phyloP scores from a whole-genome alignment of 2,797 vertebrate species.

The Acanthiza pusilla region DNA sequence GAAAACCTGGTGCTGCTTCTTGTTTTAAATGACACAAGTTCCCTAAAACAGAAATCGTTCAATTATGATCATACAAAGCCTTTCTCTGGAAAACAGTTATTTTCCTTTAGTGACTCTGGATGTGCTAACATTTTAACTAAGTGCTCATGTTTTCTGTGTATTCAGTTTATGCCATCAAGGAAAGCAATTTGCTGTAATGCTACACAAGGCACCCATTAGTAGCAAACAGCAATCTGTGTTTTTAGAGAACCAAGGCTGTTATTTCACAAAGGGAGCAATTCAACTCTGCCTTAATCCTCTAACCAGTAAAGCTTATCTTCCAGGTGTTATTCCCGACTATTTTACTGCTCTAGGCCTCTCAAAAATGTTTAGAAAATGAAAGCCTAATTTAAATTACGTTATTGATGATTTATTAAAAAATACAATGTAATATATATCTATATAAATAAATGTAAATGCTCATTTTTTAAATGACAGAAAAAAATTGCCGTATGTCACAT shows the following conservation, averaged over 20 bases:
- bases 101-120: conserved; percentile 34
- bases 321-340: conserved; percentile 9
- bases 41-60: background rate
- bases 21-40: background rate
- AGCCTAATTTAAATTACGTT: background rate
- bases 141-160: background rate
- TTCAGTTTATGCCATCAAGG: conserved; percentile 44
- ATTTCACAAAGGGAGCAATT: conserved; percentile 39
- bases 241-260: conserved; percentile 48
- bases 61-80: background rate
- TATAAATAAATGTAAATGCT: background rate
- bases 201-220: conserved; percentile 53
- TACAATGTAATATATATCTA: background rate
- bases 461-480: background rate
- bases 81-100: conserved; percentile 2
- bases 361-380: background rate
- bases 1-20: background rate
- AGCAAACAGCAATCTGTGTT: conserved; percentile 58
- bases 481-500: background rate
- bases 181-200: conserved; percentile 63
- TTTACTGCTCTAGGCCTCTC: background rate
- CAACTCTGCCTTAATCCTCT: conserved; percentile 26
- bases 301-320: conserved; percentile 18
- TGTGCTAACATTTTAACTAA: conserved; percentile 57
- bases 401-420: background rate